phyloP scores from a whole-genome alignment of 2,888 invertebrate genomes.

The Eristalinus sepulchralis region DNA sequence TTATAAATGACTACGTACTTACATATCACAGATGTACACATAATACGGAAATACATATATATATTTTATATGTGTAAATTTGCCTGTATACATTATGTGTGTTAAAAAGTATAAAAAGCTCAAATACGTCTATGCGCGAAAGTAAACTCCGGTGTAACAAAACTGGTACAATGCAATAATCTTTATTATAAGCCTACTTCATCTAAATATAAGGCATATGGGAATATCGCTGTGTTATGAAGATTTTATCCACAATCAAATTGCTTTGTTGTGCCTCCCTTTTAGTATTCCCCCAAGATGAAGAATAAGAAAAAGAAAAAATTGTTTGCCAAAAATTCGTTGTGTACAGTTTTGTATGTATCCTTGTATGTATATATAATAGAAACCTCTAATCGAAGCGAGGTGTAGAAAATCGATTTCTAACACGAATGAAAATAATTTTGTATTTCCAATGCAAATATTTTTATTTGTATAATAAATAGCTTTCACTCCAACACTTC shows the following conservation, averaged over 20 bases:
- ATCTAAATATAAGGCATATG: slow-evolving; percentile 5
- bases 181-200: slow-evolving; percentile 2
- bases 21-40: not conserved
- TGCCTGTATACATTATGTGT: no score
- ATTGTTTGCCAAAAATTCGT: not conserved
- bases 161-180: not conserved
- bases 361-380: not conserved
- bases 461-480: no score
- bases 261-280: slow-evolving; percentile 16
- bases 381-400: not conserved
- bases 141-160: not conserved
- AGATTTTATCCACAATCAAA: slow-evolving; percentile 24
- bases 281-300: slow-evolving; percentile 14
- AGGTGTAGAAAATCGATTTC: slow-evolving; percentile 4
- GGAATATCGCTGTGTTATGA: slow-evolving; percentile 8
- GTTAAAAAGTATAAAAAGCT: not conserved
- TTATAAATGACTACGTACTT: not conserved
- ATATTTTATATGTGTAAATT: not conserved
- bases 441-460: no score
- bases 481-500: no score
- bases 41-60: not conserved
- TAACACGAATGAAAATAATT: not conserved
- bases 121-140: not conserved
- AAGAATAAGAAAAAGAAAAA: not conserved
- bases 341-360: not conserved